Percentiles rank a stretch among this genome's conserved stretches.
Conservation (phyloP, 2,888 invertebrate genomes). For the Aspidiotus destructor region DNA sequence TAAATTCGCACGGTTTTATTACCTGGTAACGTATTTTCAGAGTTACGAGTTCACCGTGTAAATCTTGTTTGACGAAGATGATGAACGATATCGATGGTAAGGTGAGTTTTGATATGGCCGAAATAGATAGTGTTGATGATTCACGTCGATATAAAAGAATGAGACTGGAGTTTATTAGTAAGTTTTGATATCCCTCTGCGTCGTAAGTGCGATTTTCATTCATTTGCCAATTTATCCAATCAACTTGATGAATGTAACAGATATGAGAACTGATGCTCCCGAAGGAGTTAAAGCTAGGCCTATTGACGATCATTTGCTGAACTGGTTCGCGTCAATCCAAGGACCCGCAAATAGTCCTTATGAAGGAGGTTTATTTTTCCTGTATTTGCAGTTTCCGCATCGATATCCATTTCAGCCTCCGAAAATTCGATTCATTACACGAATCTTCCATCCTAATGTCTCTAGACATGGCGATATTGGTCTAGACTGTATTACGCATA, state of each 20-base stretch:
- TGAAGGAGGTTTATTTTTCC: constrained; percentile 84
- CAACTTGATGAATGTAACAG: constrained; percentile 35
- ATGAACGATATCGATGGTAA: constrained; percentile 23
- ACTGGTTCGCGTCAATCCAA: constrained; percentile 89
- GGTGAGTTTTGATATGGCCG: constrained; percentile 53
- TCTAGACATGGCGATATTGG: constrained; percentile 92
- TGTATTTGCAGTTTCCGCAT: constrained; percentile 80
- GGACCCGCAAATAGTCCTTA: constrained; percentile 89
- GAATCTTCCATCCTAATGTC: constrained; percentile 88
- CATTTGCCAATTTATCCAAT: constrained; percentile 2
- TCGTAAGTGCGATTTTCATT: neutral
- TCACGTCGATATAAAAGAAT: constrained; percentile 73
- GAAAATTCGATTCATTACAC: constrained; percentile 80
- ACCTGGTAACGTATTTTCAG: constrained; percentile 44
- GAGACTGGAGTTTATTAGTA: constrained; percentile 58
- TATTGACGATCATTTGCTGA: constrained; percentile 67
- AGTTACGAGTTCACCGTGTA: constrained; percentile 74
- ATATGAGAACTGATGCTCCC: constrained; percentile 64
- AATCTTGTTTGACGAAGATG: constrained; percentile 78
- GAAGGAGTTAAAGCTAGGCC: constrained; percentile 77
- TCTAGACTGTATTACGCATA: constrained; percentile 88
- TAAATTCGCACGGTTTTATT: neutral
- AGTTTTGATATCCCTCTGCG: constrained; percentile 18
- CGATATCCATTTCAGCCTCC: constrained; percentile 88
- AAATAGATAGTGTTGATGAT: constrained; percentile 60